A percentile compares a stretch with the other conserved stretches of the same genome.
Conservation (phyloP, 2,113 vertebrate species). For the Zootoca vivipara region DNA sequence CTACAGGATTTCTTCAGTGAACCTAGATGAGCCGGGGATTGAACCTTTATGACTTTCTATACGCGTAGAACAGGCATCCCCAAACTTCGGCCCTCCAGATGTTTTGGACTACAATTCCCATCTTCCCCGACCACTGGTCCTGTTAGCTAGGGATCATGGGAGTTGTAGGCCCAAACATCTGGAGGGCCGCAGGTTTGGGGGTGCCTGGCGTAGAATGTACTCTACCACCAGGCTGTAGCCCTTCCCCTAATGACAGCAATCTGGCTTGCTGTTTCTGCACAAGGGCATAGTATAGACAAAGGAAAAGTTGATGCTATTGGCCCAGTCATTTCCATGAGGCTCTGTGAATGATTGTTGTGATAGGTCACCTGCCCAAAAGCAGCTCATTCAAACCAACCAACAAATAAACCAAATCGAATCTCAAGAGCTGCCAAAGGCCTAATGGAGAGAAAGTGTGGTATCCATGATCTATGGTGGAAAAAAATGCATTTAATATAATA, state of each 20-base stretch:
- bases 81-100: too few relatives aligned
- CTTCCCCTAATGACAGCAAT: not conserved
- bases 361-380: not conserved
- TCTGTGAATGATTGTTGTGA: not conserved
- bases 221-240: not conserved
- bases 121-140: too few relatives aligned
- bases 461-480: not conserved
- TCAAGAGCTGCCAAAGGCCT: not conserved
- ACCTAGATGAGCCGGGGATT: not conserved
- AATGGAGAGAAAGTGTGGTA: not conserved
- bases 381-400: not conserved
- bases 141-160: too few relatives aligned
- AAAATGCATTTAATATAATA: constrained; percentile 8
- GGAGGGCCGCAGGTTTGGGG: too few relatives aligned
- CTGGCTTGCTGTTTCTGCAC: not conserved
- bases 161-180: too few relatives aligned
- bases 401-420: accelerated
- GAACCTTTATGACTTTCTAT: not conserved
- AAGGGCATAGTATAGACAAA: not conserved
- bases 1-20: not conserved
- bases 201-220: too few relatives aligned
- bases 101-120: too few relatives aligned
- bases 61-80: too few relatives aligned
- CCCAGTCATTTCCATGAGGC: not conserved
- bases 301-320: not conserved